Evolutionary conservation across 2,797 vertebrate genomes (phyloP).

Genomic region (Smutsia gigantea): DNA sequence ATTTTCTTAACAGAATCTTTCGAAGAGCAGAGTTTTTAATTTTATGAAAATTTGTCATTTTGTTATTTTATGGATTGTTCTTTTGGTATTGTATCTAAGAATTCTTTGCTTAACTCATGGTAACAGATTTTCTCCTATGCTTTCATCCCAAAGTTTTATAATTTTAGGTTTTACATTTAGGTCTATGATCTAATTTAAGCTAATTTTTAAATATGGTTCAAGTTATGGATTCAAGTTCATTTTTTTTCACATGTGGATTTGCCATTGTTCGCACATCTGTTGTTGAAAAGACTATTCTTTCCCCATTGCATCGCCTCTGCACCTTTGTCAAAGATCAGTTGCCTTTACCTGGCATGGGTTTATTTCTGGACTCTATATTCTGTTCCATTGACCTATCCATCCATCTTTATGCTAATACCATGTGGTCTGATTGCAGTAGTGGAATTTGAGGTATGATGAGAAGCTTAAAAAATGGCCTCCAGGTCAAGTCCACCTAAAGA

Average conservation of each 20-base stretch:
- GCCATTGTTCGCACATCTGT: background rate
- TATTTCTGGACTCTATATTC: background rate
- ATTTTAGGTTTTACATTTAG: background rate
- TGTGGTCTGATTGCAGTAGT: background rate
- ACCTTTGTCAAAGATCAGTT: background rate
- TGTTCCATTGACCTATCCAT: background rate
- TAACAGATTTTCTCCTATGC: background rate
- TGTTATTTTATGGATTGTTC: background rate
- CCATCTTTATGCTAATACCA: background rate
- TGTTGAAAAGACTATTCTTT: background rate
- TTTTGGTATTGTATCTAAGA: background rate
- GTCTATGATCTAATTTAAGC: too few species aligned
- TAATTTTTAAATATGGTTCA: background rate
- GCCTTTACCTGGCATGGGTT: accelerated
- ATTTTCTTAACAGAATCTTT: background rate
- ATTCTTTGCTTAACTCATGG: background rate
- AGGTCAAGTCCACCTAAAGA: background rate
- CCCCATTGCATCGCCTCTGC: background rate
- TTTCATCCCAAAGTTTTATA: background rate
- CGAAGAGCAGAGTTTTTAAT: background rate
- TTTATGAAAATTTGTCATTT: background rate
- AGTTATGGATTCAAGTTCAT: background rate
- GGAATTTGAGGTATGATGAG: background rate
- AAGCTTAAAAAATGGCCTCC: background rate
- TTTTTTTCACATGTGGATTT: too few species aligned